Conservation (phyloP, 2,797 vertebrate species). For the Pyrocephalus nanus region DNA sequence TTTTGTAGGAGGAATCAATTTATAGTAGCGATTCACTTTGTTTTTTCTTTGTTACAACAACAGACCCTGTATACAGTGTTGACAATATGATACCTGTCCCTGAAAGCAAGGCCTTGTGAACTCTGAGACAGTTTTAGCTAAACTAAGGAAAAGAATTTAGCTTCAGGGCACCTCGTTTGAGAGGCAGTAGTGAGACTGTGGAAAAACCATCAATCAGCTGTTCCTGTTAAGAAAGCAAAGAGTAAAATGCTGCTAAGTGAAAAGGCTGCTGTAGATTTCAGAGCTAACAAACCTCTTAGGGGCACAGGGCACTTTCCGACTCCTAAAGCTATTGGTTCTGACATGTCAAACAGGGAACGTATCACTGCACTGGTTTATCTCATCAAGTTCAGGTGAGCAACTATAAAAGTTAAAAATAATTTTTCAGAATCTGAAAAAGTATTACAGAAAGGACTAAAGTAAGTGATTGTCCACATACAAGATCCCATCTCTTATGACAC, state of each 20-base stretch:
- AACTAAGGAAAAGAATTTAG: neutral
- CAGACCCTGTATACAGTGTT: neutral
- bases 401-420: neutral
- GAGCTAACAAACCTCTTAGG: neutral
- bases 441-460: neutral
- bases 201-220: neutral
- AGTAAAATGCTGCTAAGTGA: neutral
- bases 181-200: neutral
- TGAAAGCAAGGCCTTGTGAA: neutral
- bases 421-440: neutral
- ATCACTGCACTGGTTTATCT: neutral
- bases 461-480: neutral
- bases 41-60: neutral
- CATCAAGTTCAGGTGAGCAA: neutral
- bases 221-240: neutral
- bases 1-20: slow-evolving; percentile 19
- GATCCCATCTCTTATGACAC: neutral
- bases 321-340: neutral
- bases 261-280: neutral
- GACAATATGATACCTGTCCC: neutral
- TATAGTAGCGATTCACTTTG: neutral
- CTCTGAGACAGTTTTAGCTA: neutral
- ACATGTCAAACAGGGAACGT: neutral
- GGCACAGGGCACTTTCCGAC: neutral
- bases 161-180: neutral